Percentiles rank a stretch among this genome's conserved stretches.
These are phyloP conservation scores for Pteronura brasiliensis DNA, from an alignment of 2,113 vertebrate genomes.

Conservation along the genomic window DNA sequence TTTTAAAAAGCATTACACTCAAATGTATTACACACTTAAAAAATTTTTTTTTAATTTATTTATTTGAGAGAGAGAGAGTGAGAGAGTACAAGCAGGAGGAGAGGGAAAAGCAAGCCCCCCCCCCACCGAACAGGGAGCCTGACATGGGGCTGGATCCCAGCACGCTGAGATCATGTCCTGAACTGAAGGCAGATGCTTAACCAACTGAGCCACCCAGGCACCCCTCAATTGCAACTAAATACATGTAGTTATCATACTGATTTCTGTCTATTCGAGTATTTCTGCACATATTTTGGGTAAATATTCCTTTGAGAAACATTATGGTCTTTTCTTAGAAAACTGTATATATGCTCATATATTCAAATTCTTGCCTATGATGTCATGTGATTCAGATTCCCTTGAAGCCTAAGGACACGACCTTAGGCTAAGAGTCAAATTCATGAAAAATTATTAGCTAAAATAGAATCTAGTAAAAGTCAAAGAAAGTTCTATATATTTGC, in stretches of 20 bases:
- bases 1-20: neutral
- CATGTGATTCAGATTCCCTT: neutral
- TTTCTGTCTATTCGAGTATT: neutral
- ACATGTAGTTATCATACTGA: neutral
- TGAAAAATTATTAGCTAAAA: conserved; percentile 11
- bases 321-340: neutral
- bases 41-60: too few species aligned
- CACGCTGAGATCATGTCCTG: neutral
- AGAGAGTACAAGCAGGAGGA: neutral
- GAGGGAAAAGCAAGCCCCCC: neutral
- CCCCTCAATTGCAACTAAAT: neutral
- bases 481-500: neutral
- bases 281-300: neutral
- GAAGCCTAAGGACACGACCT: neutral
- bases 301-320: conserved; percentile 3
- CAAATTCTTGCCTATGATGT: conserved; percentile 13
- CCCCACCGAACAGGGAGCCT: neutral
- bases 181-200: neutral
- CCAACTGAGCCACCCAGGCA: neutral
- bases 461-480: neutral
- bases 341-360: neutral
- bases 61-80: neutral
- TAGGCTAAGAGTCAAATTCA: conserved; percentile 43
- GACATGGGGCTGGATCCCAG: neutral
- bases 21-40: neutral